Evolutionary conservation across 2,797 vertebrate genomes (phyloP).

Genomic region (Dryobates pubescens): DNA sequence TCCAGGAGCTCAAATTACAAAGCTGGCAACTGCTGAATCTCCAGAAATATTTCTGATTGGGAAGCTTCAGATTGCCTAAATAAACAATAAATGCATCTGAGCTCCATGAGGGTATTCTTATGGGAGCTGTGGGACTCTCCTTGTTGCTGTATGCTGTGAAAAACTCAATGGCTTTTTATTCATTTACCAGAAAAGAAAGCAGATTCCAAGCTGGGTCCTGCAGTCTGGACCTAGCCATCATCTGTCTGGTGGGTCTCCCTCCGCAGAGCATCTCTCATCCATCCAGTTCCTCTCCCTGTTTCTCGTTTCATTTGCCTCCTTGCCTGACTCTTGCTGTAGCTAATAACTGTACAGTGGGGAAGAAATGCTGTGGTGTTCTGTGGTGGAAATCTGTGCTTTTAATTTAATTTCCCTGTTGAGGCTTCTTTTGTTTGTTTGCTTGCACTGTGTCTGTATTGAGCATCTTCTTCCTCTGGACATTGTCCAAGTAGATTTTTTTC

Average conservation of each 20-base stretch:
- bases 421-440: conserved; percentile 15
- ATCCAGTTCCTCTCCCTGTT: neutral
- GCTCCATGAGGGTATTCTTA: neutral
- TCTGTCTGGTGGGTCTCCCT: neutral
- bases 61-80: neutral
- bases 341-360: neutral
- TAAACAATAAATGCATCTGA: neutral
- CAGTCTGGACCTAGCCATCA: neutral
- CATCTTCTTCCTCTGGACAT: neutral
- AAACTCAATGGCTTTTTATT: neutral
- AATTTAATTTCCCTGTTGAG: neutral
- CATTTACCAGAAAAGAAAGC: neutral
- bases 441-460: neutral
- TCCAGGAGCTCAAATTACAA: neutral
- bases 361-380: neutral
- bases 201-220: neutral
- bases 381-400: neutral
- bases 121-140: neutral
- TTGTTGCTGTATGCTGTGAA: neutral
- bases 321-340: neutral
- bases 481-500: neutral
- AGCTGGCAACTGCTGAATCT: neutral
- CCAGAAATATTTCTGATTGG: neutral
- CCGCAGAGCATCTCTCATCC: neutral
- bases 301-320: neutral